A percentile compares a stretch with the other conserved stretches of the same genome.
Evolutionary conservation across 2,797 vertebrate genomes (phyloP).

Genomic region (Nothura maculosa): DNA sequence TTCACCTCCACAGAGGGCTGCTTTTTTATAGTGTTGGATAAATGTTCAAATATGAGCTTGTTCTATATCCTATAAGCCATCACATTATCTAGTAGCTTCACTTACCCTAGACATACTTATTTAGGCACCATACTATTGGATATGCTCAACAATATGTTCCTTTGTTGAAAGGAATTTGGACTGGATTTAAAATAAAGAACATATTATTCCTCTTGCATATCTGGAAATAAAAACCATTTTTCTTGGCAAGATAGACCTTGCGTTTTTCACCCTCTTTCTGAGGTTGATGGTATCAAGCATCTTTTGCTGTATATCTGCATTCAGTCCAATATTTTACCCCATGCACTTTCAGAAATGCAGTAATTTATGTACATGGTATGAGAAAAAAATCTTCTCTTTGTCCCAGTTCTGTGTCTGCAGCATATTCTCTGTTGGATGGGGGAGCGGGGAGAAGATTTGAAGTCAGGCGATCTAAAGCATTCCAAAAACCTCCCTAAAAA

Average conservation of each 20-base stretch:
- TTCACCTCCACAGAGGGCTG: background rate
- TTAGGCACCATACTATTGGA: background rate
- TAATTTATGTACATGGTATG: background rate
- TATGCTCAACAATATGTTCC: rapidly evolving
- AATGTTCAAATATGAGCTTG: background rate
- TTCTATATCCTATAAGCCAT: background rate
- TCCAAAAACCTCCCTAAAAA: background rate
- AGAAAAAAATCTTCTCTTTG: rapidly evolving
- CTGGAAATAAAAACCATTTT: background rate
- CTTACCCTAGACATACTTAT: background rate
- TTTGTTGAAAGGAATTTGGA: background rate
- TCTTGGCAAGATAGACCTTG: background rate
- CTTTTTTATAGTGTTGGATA: background rate
- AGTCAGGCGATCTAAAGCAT: background rate
- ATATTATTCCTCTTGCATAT: background rate
- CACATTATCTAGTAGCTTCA: background rate
- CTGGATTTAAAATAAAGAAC: background rate
- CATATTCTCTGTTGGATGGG: background rate
- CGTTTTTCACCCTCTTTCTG: background rate
- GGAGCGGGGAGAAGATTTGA: background rate
- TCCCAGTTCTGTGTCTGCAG: background rate
- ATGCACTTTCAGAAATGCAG: background rate
- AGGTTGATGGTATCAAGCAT: background rate
- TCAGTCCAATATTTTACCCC: background rate
- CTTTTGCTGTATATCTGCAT: background rate